Evolutionary conservation across 2,113 vertebrate genomes (phyloP), one percentile per base, ranked within the genome.

Genomic region (Prolemur simus): DNA sequence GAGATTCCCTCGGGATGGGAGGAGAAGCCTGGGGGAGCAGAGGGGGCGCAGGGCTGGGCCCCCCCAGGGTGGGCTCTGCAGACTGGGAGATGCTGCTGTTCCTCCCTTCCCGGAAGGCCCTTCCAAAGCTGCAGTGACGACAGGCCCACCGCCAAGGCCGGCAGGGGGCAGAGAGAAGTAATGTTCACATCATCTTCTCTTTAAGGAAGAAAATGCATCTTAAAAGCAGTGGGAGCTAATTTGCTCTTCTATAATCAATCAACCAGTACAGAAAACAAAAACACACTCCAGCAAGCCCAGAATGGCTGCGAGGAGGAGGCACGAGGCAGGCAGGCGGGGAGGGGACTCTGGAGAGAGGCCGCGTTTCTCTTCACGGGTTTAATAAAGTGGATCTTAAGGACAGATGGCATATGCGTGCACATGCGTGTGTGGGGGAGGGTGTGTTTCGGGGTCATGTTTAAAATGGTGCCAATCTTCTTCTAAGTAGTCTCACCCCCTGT

Each of bases 191-290:
- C 87, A 69, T 89, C 63, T 45, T 84, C 77, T 96, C 80, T 58
- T 74, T 87, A 87, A 87, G 94, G 64, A 83, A 94, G 87, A 96
- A 96, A 96, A 89, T 64, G 60, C 49, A 58, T 84, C 87, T 88
- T 94, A 80, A 95, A 73, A 96, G 88, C 95, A 84, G 88, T 45
- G 80, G 80, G 87, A 91, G 78, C 80, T 89, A 74, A 91, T 96
- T 95, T 84, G 80, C 84, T 94, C 87, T 64, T 83, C 74, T 89
- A 0, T 47, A 56, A 94, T 90, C 94, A 84, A 49, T 97, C 96
- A 92, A 69, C 34, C 39, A 63, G 84, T 39, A 23, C 37, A 76
- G 86, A 94, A 93, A 94, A 68, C 64, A 80, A 58, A 96, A 91
- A 63, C 47, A 87, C 25, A 60, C 60, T 54, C 63, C 20, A 37